Evolutionary conservation across 92 coral and sea anemone species (phyloP).

Genomic region (Heliopora coerulea): DNA sequence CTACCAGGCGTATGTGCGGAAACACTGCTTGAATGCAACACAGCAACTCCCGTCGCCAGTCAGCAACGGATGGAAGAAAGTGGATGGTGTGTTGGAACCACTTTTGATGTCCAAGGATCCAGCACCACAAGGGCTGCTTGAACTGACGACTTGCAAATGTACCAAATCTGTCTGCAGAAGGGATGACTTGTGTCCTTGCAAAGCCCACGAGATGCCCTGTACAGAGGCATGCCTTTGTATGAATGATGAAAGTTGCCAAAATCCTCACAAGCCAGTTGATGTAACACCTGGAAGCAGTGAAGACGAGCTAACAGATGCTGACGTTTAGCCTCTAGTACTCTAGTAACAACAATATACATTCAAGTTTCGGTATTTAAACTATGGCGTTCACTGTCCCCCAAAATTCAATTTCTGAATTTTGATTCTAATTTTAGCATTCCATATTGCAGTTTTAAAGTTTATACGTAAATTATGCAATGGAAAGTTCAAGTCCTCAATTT

Average conservation of each 20-base stretch:
- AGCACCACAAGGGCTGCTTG: constrained; percentile 51
- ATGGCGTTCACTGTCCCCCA: not conserved
- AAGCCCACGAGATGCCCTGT: constrained; percentile 47
- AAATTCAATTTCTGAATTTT: not conserved
- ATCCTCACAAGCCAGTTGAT: constrained; percentile 38
- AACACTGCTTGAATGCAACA: constrained; percentile 17
- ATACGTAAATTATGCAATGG: too few relatives aligned
- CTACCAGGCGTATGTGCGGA: constrained; percentile 59
- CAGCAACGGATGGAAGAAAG: constrained; percentile 45
- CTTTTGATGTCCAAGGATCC: constrained; percentile 61
- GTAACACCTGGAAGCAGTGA: not conserved
- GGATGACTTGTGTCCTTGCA: constrained; percentile 41
- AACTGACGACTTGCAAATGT: constrained; percentile 38
- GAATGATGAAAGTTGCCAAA: constrained; percentile 50
- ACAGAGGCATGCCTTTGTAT: constrained; percentile 52
- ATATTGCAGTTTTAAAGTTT: not conserved
- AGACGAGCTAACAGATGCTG: not conserved
- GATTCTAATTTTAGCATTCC: not conserved
- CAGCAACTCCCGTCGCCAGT: constrained; percentile 48
- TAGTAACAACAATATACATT: not conserved
- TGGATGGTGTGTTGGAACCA: constrained; percentile 27
- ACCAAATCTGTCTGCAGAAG: constrained; percentile 46
- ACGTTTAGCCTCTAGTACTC: not conserved
- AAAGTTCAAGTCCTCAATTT: too few relatives aligned
- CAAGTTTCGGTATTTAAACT: too few relatives aligned